Base-by-base conservation (phyloP, 2,113 vertebrate species). In the Cairina moschata region DNA sequence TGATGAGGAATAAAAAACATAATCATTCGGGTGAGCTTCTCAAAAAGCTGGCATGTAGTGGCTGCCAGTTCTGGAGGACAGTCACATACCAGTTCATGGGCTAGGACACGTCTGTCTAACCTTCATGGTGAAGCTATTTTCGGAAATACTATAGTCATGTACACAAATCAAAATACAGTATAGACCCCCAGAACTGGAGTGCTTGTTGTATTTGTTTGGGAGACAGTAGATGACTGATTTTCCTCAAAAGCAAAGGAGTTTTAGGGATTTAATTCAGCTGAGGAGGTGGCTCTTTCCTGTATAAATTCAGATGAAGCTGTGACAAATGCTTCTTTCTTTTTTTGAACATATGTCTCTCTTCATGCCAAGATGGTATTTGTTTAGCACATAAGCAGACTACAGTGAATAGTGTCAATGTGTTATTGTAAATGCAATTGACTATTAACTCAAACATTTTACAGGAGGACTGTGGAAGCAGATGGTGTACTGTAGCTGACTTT, bases 251-350 rank as follows among this genome's bases (percentile, higher is more conserved):
- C 23, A 48, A 6, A 73, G 17, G 26, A 12, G 4, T 75, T 77
- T 6, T 46, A 77, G 67, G 13, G 8, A 26, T 80, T 71, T 69
- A 65, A 62, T 85, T 95, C 21, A 66, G 14, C 12, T 69, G 40
- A 78, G 66, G 78, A 54, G 59, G 67, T 21, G 46, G 32, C 29
- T 85, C 25, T 90, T 80, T 46, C 34, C 55, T 74, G 5, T 32
- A 26, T 86, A 71, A 74, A 77, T 83, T 88, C 44, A 86, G 67
- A 18, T 83, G 82, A 12, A 18, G 13, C 8, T 46, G 66, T 40
- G 75, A 94, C 59, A 93, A 80, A 81, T 46, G 85, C 28, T 56
- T 89, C 69, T 91, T 89, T 55, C 32, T 84, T 79, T 65, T 65
- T 74, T 38, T 52, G 59, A 83, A 66, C 52, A 46, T 84, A 29